Evolutionary conservation across 2,797 vertebrate genomes (phyloP), one percentile per base, ranked within the genome.

Genomic region (Propithecus perrieri): DNA sequence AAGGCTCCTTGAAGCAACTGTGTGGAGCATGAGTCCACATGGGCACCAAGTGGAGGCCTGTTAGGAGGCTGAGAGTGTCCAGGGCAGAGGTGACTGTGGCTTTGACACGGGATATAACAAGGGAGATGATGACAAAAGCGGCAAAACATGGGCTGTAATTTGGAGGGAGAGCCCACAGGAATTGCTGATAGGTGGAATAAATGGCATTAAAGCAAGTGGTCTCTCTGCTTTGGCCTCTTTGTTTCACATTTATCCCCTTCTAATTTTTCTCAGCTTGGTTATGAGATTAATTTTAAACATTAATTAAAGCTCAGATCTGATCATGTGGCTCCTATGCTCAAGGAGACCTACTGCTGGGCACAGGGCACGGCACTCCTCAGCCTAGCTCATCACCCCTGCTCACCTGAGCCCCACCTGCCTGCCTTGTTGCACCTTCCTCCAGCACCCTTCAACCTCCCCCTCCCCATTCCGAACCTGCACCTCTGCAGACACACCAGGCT

Each of bases 281-380:
- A 55, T 12, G 28, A 33, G 38, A 35, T 89, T 96, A 57, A 43
- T 61, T 93, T 85, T 69, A 48, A 86, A 85, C 26, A n/a, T 46
- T 12, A 86, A n/a, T 63, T 48, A 30, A 84, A 75, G 24, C 63
- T 94, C 48, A 71, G 24, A n/a, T 71, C 13, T 63, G 33, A 90
- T 75, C 22, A 2, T 30, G 3, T 20, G 18, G 14, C 38, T 78
- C 41, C 55, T 63, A 65, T n/a, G 35, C 30, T 24, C 43, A 22
- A 0, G 53, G 35, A 41, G 67, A 78, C 22, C 67, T 78, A 48
- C 26, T 5, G 0, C 2, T 22, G 75, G 35, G 18, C 46, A 61
- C 2, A 20, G 67, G 22, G 11, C 15, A 1, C 2, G 55, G 38
- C 17, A 6, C 63, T 43, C 14, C 57, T 63, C 26, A 75, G 24